A percentile compares a stretch with the other conserved stretches of the same genome.
phyloP scores from a whole-genome alignment of 2,888 invertebrate genomes.

The Lysandra bellargus region DNA sequence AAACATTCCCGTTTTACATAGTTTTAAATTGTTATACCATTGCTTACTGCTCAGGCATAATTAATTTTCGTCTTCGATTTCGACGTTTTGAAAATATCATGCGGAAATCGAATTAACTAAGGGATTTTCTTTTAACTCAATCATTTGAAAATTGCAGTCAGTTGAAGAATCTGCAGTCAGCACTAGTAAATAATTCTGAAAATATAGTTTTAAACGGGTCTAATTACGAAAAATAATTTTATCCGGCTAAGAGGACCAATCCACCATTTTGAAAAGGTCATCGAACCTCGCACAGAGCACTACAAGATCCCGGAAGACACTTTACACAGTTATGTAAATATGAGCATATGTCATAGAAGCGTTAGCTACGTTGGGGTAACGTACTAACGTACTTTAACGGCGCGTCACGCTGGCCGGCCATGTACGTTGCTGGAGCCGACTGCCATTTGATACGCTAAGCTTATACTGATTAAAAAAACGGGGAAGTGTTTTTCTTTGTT shows the following conservation, averaged over 20 bases:
- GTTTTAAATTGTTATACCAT: neutral
- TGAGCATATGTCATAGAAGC: slow-evolving; percentile 29
- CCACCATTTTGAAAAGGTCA: slow-evolving; percentile 12
- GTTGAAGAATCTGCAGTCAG: neutral
- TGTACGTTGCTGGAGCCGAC: neutral
- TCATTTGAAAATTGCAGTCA: neutral
- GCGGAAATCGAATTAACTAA: neutral
- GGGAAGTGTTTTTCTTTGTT: neutral
- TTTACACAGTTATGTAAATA: slow-evolving; percentile 32
- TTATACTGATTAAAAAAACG: neutral
- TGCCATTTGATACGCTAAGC: slow-evolving; percentile 20
- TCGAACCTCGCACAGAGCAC: neutral
- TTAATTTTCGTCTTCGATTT: too few species aligned
- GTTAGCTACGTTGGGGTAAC: slow-evolving; percentile 32
- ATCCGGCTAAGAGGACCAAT: neutral
- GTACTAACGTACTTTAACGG: slow-evolving; percentile 41
- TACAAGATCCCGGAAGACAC: slow-evolving; percentile 24
- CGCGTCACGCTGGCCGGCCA: slow-evolving; percentile 39
- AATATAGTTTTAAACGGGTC: neutral
- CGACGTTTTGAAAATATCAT: neutral
- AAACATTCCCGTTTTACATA: slow-evolving; percentile 11
- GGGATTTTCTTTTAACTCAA: neutral
- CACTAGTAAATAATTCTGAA: too few species aligned
- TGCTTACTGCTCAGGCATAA: too few species aligned
- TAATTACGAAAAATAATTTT: neutral